Percentiles rank a stretch among this genome's conserved stretches.
These are phyloP conservation scores for Agrochola litura DNA, from an alignment of 2,888 invertebrate genomes.

Conservation along the genomic window DNA sequence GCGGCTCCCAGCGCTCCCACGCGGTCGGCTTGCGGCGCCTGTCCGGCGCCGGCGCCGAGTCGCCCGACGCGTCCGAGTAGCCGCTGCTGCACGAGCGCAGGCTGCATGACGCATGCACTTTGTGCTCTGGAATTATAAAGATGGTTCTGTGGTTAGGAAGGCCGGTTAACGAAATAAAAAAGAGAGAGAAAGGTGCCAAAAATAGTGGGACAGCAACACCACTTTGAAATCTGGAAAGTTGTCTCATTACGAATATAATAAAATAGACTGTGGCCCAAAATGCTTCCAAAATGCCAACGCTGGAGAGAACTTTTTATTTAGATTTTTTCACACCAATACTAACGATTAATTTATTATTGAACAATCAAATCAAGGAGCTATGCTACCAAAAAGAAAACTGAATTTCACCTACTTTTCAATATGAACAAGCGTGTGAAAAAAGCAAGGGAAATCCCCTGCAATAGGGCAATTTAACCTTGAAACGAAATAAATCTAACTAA, in stretches of 20 bases:
- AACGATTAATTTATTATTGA: neutral
- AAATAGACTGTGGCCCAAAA: neutral
- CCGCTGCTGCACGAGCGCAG: slow-evolving; percentile 86
- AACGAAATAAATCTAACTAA: slow-evolving; percentile 58
- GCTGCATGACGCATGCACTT: slow-evolving; percentile 83
- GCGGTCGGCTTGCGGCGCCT: slow-evolving; percentile 77
- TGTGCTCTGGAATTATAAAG: slow-evolving; percentile 78
- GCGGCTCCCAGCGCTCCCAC: slow-evolving; percentile 83
- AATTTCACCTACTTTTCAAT: neutral
- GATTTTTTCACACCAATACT: neutral
- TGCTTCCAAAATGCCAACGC: neutral
- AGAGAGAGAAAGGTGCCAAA: neutral
- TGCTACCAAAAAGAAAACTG: no score
- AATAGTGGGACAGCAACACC: neutral
- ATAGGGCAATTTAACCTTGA: neutral
- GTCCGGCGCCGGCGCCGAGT: slow-evolving; percentile 76
- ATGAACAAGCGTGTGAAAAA: neutral
- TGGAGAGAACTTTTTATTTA: neutral
- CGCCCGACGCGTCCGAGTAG: slow-evolving; percentile 83
- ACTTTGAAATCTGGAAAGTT: neutral
- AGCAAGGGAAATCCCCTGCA: neutral
- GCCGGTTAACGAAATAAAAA: neutral
- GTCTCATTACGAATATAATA: neutral
- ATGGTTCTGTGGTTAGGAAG: neutral
- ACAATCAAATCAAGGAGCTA: neutral